Evolutionary conservation across 2,888 invertebrate species (phyloP).

Genomic region (Amphimallon solstitiale): DNA sequence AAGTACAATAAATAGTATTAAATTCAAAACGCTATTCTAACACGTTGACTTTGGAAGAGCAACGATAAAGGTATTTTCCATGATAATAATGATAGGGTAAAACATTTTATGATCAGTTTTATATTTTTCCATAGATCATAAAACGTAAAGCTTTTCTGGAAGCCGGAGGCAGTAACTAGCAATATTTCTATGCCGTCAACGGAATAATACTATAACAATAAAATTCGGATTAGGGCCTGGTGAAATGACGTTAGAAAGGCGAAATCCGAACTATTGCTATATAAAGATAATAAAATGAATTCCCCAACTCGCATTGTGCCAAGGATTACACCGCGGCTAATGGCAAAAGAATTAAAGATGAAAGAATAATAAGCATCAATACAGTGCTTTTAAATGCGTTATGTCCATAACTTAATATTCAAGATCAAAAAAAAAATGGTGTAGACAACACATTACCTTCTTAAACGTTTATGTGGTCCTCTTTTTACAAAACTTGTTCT

Average conservation of each 20-base stretch:
- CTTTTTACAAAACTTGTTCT: not conserved
- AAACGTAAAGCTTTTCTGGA: slow-evolving; percentile 18
- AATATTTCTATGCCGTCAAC: slow-evolving; percentile 17
- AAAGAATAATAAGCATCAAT: not conserved
- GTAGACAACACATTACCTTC: too few relatives aligned
- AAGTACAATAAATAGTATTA: too few relatives aligned
- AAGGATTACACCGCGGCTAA: not conserved
- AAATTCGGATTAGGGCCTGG: slow-evolving; percentile 31
- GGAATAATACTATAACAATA: slow-evolving; percentile 29
- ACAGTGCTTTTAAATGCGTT: too few relatives aligned
- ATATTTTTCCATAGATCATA: slow-evolving; percentile 33
- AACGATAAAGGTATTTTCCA: slow-evolving; percentile 30
- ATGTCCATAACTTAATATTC: too few relatives aligned
- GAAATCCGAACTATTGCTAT: slow-evolving; percentile 22
- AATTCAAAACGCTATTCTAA: too few relatives aligned
- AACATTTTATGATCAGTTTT: slow-evolving; percentile 40
- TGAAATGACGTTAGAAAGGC: slow-evolving; percentile 14
- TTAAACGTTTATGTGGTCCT: not conserved
- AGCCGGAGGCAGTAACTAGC: slow-evolving; percentile 1
- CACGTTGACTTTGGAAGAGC: slow-evolving; percentile 10
- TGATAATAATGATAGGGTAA: slow-evolving; percentile 40
- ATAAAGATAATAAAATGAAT: slow-evolving; percentile 26
- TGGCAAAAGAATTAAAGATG: not conserved
- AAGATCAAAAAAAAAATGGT: too few relatives aligned
- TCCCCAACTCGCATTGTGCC: not conserved